Evolutionary conservation across 2,888 invertebrate genomes (phyloP).

Genomic region (Deilephila elpenor): DNA sequence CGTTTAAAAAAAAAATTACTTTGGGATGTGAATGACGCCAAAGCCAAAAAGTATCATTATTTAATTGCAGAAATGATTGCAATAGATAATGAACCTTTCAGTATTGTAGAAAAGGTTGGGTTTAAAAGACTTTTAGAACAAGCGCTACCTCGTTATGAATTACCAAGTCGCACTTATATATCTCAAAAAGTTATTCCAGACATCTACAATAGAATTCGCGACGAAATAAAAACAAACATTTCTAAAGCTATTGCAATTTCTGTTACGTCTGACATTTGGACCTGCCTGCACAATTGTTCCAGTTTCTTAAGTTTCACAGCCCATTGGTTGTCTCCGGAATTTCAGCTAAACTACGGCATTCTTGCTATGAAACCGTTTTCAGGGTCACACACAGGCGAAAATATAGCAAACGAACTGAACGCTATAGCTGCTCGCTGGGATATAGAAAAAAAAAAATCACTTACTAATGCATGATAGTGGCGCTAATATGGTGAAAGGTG

Average conservation of each 20-base stretch:
- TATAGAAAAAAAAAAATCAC: slow-evolving; percentile 49
- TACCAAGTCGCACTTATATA: slow-evolving; percentile 43
- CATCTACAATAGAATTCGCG: slow-evolving; percentile 41
- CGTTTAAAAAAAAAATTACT: slow-evolving; percentile 17
- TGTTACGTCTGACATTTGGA: slow-evolving; percentile 49
- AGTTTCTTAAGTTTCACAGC: slow-evolving; percentile 45
- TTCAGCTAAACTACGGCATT: slow-evolving; percentile 43
- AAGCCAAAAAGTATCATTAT: slow-evolving; percentile 49
- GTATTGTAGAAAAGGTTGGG: slow-evolving; percentile 48
- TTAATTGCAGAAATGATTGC: slow-evolving; percentile 57
- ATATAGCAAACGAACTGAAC: slow-evolving; percentile 51
- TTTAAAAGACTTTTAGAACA: slow-evolving; percentile 46
- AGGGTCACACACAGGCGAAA: slow-evolving; percentile 42
- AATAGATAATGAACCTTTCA: slow-evolving; percentile 50
- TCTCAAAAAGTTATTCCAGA: slow-evolving; percentile 38
- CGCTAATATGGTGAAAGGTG: slow-evolving; percentile 49
- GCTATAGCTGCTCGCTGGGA: slow-evolving; percentile 46
- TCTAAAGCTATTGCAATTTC: slow-evolving; percentile 41
- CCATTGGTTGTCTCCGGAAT: slow-evolving; percentile 45
- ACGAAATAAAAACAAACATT: slow-evolving; percentile 42
- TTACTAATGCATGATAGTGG: slow-evolving; percentile 50
- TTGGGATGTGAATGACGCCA: slow-evolving; percentile 39
- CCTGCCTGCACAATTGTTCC: slow-evolving; percentile 39
- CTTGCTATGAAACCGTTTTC: slow-evolving; percentile 45
- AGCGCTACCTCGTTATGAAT: slow-evolving; percentile 44